Percentiles rank a stretch among this genome's conserved stretches.
phyloP scores from a whole-genome alignment of 2,113 vertebrate genomes.

The Turnix velox region DNA sequence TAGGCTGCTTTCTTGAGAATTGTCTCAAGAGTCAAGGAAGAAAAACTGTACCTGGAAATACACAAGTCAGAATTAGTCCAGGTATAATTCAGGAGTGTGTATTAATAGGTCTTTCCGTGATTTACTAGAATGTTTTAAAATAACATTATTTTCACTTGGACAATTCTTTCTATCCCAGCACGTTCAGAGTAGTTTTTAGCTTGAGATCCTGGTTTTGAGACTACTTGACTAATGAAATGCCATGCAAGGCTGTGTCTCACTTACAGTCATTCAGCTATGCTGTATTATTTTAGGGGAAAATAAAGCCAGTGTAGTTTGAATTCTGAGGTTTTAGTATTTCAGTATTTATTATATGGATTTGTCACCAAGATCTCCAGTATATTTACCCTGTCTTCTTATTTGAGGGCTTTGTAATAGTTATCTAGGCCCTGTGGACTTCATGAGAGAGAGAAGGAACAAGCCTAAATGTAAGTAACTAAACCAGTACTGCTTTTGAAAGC shows the following conservation, averaged over 20 bases:
- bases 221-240: not conserved
- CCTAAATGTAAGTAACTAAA: not conserved
- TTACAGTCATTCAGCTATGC: not conserved
- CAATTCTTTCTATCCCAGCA: not conserved
- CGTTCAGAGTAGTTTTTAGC: not conserved
- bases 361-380: not conserved
- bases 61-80: not conserved
- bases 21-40: not conserved
- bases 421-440: not conserved
- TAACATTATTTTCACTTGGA: not conserved
- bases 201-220: not conserved
- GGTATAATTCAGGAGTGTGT: not conserved
- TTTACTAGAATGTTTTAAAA: not conserved
- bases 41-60: not conserved
- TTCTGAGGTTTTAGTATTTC: not conserved
- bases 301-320: not conserved
- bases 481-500: not conserved
- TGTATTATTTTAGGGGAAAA: not conserved
- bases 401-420: not conserved
- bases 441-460: not conserved
- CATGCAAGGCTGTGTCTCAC: not conserved
- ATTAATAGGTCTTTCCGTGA: not conserved
- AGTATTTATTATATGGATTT: not conserved
- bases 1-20: not conserved
- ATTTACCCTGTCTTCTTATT: not conserved